Percentiles rank a stretch among this genome's conserved stretches.
phyloP scores from a whole-genome alignment of 2,888 invertebrate species.

The Eupithecia inturbata region DNA sequence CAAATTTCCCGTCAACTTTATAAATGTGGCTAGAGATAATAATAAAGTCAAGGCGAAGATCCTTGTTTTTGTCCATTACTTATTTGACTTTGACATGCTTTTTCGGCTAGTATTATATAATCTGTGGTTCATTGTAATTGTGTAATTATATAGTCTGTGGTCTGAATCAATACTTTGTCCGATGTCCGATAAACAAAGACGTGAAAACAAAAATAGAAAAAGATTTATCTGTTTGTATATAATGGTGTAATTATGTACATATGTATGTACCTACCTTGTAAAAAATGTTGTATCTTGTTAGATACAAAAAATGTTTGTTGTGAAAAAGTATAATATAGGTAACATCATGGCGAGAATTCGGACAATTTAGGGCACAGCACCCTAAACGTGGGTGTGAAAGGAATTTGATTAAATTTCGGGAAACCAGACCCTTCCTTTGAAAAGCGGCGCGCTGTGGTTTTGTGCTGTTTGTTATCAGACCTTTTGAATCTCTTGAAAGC shows the following conservation, averaged over 20 bases:
- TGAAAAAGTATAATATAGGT: too few relatives aligned
- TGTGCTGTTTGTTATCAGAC: background rate
- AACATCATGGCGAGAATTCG: background rate
- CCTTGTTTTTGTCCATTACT: constrained; percentile 13
- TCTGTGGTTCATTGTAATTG: too few relatives aligned
- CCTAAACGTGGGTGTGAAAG: constrained; percentile 4
- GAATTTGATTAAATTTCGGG: constrained; percentile 4
- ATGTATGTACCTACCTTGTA: background rate
- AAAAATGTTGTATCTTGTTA: background rate
- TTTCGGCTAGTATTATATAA: too few relatives aligned
- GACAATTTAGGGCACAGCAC: background rate
- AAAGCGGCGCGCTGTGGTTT: constrained; percentile 1
- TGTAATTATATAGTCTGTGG: too few relatives aligned
- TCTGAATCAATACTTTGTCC: constrained; percentile 2
- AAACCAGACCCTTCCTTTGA: background rate
- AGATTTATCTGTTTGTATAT: background rate
- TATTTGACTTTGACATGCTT: constrained; percentile 11
- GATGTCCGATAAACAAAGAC: background rate
- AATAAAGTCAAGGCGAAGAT: constrained; percentile 22
- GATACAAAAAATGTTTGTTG: background rate
- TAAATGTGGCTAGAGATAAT: background rate
- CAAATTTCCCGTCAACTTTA: background rate
- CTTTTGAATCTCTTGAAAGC: background rate
- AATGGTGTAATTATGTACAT: background rate
- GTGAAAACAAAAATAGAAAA: background rate